Percentiles rank a stretch among this genome's conserved stretches.
Conservation (phyloP, 2,113 vertebrate genomes). For the Tetrax tetrax region DNA sequence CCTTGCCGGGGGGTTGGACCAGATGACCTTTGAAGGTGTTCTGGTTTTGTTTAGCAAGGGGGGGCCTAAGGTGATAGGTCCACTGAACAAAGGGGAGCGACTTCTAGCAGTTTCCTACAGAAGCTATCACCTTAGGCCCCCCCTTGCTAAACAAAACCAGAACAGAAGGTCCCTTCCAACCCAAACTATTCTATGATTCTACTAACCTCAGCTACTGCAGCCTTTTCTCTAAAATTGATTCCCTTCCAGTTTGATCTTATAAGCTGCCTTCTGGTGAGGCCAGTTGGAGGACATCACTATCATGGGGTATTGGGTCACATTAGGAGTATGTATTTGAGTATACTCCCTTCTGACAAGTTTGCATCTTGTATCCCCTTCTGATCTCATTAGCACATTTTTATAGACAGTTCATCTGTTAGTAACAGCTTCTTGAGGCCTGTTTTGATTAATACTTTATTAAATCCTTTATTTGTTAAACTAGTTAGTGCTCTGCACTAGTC, state of each 20-base stretch:
- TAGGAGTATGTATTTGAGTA: not conserved
- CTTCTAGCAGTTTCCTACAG: too few species aligned
- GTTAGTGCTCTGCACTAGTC: not conserved
- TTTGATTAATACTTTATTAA: not conserved
- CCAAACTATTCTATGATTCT: not conserved
- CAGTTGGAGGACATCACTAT: not conserved
- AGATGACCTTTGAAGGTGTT: too few species aligned
- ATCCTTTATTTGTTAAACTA: not conserved
- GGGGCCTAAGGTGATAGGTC: too few species aligned
- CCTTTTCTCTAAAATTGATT: not conserved
- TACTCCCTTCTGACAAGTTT: not conserved
- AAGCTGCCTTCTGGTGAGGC: not conserved
- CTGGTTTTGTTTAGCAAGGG: too few species aligned
- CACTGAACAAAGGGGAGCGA: too few species aligned
- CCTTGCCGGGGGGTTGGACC: too few species aligned
- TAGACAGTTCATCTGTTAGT: not conserved
- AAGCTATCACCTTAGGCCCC: too few species aligned
- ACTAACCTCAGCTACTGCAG: not conserved
- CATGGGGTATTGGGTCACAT: fast-evolving
- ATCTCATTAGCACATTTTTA: not conserved
- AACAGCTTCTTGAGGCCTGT: not conserved
- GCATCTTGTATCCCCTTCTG: not conserved
- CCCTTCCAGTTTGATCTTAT: not conserved
- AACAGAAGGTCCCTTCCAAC: too few species aligned
- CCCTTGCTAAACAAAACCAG: too few species aligned